phyloP scores from a whole-genome alignment of 2,888 invertebrate species.

The Pandemis corylana region DNA sequence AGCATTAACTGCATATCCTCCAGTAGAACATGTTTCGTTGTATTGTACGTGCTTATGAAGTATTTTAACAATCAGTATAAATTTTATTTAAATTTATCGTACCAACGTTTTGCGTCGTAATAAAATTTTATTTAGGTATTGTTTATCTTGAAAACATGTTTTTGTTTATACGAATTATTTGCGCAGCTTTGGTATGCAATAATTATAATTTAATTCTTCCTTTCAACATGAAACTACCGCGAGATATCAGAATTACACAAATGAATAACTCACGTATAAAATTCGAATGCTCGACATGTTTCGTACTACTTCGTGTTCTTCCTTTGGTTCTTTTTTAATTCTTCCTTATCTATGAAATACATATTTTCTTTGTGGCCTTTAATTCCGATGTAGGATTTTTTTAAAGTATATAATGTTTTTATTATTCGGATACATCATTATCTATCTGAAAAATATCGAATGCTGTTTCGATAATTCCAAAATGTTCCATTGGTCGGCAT shows the following conservation, averaged over 20 bases:
- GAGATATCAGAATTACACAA: too few relatives aligned
- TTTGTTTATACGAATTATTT: slow-evolving; percentile 12
- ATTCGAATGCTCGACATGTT: too few relatives aligned
- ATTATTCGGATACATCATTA: too few relatives aligned
- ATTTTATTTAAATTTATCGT: background rate
- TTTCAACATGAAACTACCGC: background rate
- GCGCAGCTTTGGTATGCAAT: slow-evolving; percentile 5
- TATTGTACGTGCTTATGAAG: background rate
- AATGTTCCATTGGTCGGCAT: too few relatives aligned
- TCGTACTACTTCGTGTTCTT: background rate
- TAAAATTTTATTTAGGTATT: background rate
- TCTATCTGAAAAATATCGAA: too few relatives aligned
- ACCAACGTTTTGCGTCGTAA: slow-evolving; percentile 5
- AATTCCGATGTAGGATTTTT: background rate
- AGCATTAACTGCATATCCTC: too few relatives aligned
- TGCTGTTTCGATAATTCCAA: too few relatives aligned
- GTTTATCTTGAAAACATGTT: slow-evolving; percentile 12
- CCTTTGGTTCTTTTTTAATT: too few relatives aligned
- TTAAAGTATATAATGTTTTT: too few relatives aligned
- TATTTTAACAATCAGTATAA: background rate
- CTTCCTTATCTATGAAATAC: background rate
- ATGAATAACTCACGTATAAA: too few relatives aligned
- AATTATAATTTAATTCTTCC: background rate
- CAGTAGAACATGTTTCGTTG: too few relatives aligned
- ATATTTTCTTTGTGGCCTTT: background rate